These are phyloP conservation scores for Acanthisitta chloris DNA, from an alignment of 2,113 vertebrate genomes.

Conservation along the genomic window DNA sequence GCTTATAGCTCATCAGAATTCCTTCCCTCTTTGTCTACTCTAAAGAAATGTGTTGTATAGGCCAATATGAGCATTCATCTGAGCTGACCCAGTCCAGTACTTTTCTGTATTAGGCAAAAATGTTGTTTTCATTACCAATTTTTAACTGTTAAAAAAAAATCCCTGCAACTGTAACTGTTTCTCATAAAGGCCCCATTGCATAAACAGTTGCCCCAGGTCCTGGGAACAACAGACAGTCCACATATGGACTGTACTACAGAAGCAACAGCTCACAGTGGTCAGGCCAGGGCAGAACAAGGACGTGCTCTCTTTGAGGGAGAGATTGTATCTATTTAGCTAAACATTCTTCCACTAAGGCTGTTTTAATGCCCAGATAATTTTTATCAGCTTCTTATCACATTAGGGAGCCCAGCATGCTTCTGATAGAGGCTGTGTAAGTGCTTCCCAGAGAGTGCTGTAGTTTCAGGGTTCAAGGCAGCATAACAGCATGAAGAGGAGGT, in stretches of 20 bases:
- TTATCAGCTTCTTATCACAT: slow-evolving; percentile 67
- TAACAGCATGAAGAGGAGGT: slow-evolving; percentile 55
- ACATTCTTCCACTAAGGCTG: slow-evolving; percentile 46
- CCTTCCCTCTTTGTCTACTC: not conserved
- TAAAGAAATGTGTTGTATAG: not conserved
- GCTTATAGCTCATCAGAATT: slow-evolving; percentile 22
- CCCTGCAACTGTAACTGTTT: slow-evolving; percentile 22
- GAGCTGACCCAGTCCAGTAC: slow-evolving; percentile 48
- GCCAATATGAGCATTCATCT: slow-evolving; percentile 17
- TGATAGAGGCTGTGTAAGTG: slow-evolving; percentile 41
- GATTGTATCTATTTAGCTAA: slow-evolving; percentile 69
- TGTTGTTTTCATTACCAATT: slow-evolving; percentile 63
- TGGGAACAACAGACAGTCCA: slow-evolving; percentile 57
- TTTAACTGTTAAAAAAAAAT: slow-evolving; percentile 22
- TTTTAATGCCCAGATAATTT: slow-evolving; percentile 54
- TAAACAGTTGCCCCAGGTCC: slow-evolving; percentile 63
- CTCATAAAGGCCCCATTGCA: slow-evolving; percentile 70
- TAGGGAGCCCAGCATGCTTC: slow-evolving; percentile 51
- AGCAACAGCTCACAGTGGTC: slow-evolving; percentile 26
- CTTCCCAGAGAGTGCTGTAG: slow-evolving; percentile 31
- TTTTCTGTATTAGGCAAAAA: slow-evolving; percentile 74
- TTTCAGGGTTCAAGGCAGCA: slow-evolving; percentile 53
- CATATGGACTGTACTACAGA: not conserved
- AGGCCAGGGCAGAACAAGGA: slow-evolving; percentile 27
- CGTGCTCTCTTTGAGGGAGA: slow-evolving; percentile 28